A percentile compares a stretch with the other conserved stretches of the same genome.
Evolutionary conservation across 2,888 invertebrate species (phyloP).

Genomic region (Zaprionus lineosus): DNA sequence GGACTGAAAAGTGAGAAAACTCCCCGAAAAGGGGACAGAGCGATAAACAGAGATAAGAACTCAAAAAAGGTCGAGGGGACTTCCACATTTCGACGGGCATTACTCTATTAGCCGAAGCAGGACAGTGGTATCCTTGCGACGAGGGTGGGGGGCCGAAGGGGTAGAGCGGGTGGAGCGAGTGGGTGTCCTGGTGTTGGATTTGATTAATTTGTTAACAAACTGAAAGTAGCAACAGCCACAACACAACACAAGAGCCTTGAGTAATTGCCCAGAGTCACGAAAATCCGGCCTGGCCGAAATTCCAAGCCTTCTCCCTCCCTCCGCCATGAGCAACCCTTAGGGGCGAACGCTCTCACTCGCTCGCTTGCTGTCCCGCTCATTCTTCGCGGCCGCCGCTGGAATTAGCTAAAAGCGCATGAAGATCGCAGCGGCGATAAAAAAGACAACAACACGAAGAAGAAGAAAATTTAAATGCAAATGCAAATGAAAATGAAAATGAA

Average conservation of each 20-base stretch:
- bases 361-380: too few relatives aligned
- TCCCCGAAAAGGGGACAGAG: slow-evolving; percentile 54
- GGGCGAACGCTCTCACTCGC: too few relatives aligned
- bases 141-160: slow-evolving; percentile 3
- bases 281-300: slow-evolving; percentile 32
- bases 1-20: slow-evolving; percentile 69
- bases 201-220: slow-evolving; percentile 82
- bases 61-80: slow-evolving; percentile 4
- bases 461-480: slow-evolving; percentile 52
- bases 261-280: slow-evolving; percentile 79
- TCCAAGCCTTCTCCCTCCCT: not conserved
- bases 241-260: slow-evolving; percentile 54
- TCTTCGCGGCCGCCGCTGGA: not conserved
- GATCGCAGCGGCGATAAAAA: slow-evolving; percentile 68
- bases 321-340: too few relatives aligned
- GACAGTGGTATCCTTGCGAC: not conserved
- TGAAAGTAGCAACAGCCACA: slow-evolving; percentile 77
- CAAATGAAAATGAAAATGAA: slow-evolving; percentile 9
- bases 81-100: slow-evolving; percentile 63
- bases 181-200: slow-evolving; percentile 70
- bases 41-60: slow-evolving; percentile 50
- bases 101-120: slow-evolving; percentile 74
- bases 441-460: slow-evolving; percentile 23
- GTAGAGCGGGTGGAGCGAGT: not conserved
- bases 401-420: slow-evolving; percentile 79